Conservation (phyloP, 2,888 invertebrate genomes). For the Orthosia gothica region DNA sequence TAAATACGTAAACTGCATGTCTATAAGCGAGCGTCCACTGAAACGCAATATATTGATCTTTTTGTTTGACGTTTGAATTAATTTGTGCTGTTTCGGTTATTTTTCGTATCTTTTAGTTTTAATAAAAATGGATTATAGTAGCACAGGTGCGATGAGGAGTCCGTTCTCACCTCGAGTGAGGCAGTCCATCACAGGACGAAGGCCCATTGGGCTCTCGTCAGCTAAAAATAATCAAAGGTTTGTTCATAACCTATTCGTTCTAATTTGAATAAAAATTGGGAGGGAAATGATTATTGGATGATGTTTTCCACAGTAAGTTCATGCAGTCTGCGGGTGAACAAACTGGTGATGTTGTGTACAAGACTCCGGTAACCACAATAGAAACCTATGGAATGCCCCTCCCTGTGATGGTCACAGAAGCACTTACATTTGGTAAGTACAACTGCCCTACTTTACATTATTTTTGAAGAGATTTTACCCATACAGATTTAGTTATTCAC, state of each 20-base stretch:
- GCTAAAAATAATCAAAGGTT: slow-evolving; percentile 85
- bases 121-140: slow-evolving; percentile 82
- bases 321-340: slow-evolving; percentile 77
- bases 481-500: background rate
- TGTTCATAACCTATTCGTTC: slow-evolving; percentile 64
- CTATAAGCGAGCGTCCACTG: background rate
- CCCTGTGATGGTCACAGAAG: slow-evolving; percentile 97
- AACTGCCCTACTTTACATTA: background rate
- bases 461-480: background rate
- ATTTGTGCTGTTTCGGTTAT: slow-evolving; percentile 63
- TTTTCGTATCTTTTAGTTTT: slow-evolving; percentile 52
- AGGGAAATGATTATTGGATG: slow-evolving; percentile 1
- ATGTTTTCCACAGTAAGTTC: slow-evolving; percentile 77
- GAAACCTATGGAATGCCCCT: slow-evolving; percentile 96
- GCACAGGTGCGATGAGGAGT: slow-evolving; percentile 84
- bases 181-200: slow-evolving; percentile 84
- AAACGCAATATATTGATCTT: slow-evolving; percentile 56
- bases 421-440: slow-evolving; percentile 95
- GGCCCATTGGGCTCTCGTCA: slow-evolving; percentile 80
- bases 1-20: background rate
- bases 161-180: slow-evolving; percentile 88
- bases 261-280: slow-evolving; percentile 5
- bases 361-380: slow-evolving; percentile 94
- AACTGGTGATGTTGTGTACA: slow-evolving; percentile 94
- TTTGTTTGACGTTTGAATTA: slow-evolving; percentile 62